phyloP scores from a whole-genome alignment of 2,797 vertebrate species.

The Onychomys torridus region DNA sequence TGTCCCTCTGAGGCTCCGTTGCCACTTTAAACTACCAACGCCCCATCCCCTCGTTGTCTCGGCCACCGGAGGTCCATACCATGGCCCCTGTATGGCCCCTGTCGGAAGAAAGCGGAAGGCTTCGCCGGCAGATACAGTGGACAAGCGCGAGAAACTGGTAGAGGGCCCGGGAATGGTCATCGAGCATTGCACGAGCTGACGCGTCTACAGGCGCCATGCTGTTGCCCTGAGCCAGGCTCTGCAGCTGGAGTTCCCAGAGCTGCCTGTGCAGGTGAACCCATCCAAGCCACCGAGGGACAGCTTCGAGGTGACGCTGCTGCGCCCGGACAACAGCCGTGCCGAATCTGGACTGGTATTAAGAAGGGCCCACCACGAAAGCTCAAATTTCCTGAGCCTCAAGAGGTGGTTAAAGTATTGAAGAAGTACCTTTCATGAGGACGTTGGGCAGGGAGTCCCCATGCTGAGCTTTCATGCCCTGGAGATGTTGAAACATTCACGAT shows the following conservation, averaged over 20 bases:
- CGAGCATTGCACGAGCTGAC: constrained; percentile 95
- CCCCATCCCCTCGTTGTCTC: background rate
- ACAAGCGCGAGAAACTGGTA: constrained; percentile 64
- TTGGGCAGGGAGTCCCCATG: background rate
- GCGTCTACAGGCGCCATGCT: constrained; percentile 94
- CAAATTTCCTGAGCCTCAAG: constrained; percentile 93
- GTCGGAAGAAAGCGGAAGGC: constrained; percentile 83
- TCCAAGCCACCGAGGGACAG: constrained; percentile 93
- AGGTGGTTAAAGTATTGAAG: constrained; percentile 88
- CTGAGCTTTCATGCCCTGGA: too few relatives aligned
- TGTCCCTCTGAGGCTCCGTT: background rate
- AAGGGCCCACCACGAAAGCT: constrained; percentile 95
- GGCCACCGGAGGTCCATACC: background rate
- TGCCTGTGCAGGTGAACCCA: constrained; percentile 92
- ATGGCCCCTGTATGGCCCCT: constrained; percentile 87
- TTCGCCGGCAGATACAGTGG: background rate
- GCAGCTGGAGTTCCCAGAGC: constrained; percentile 86
- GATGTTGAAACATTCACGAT: too few relatives aligned
- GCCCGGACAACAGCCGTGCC: constrained; percentile 89
- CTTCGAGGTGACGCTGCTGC: constrained; percentile 94
- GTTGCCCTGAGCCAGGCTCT: constrained; percentile 91
- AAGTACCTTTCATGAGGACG: constrained; percentile 71
- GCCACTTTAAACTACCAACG: rapidly evolving
- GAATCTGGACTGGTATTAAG: constrained; percentile 94
- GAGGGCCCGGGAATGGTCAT: constrained; percentile 79